Evolutionary conservation across 2,113 vertebrate species (phyloP).

Genomic region (Cebidichthys violaceus): DNA sequence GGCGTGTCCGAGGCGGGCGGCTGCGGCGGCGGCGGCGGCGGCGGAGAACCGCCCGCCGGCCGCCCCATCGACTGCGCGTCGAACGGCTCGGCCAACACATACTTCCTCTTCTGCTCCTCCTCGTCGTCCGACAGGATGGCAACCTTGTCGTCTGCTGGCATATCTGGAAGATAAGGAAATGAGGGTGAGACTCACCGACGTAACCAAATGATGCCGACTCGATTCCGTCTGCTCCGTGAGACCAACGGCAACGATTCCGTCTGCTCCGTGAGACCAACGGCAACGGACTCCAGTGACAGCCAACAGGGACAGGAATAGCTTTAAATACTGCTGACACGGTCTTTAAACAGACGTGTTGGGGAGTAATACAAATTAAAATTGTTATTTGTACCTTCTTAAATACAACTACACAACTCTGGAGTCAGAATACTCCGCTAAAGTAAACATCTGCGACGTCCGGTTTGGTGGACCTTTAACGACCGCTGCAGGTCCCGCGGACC

Average conservation of each 20-base stretch:
- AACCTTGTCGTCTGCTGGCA: slow-evolving; percentile 94
- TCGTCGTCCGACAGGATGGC: slow-evolving; percentile 97
- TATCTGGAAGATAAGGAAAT: slow-evolving; percentile 78
- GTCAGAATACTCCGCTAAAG: too few species aligned
- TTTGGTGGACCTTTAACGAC: neutral
- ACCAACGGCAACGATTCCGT: too few species aligned
- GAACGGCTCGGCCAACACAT: slow-evolving; percentile 91
- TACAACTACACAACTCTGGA: too few species aligned
- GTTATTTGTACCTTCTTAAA: too few species aligned
- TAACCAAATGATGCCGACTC: slow-evolving; percentile 27
- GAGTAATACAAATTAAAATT: neutral
- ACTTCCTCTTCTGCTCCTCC: slow-evolving; percentile 94
- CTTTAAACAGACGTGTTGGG: neutral
- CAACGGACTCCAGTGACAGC: too few species aligned
- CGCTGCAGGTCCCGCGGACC: slow-evolving; percentile 9
- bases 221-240: neutral
- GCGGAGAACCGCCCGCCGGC: slow-evolving; percentile 20
- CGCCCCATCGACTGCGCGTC: slow-evolving; percentile 77
- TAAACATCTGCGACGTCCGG: too few species aligned
- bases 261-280: neutral
- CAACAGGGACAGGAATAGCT: neutral
- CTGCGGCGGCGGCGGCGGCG: slow-evolving; percentile 27
- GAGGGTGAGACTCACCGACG: neutral
- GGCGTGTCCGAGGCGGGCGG: slow-evolving; percentile 5
- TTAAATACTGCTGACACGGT: neutral